Conservation (phyloP, 2,888 invertebrate genomes). For the Drosophila aldrichi region DNA sequence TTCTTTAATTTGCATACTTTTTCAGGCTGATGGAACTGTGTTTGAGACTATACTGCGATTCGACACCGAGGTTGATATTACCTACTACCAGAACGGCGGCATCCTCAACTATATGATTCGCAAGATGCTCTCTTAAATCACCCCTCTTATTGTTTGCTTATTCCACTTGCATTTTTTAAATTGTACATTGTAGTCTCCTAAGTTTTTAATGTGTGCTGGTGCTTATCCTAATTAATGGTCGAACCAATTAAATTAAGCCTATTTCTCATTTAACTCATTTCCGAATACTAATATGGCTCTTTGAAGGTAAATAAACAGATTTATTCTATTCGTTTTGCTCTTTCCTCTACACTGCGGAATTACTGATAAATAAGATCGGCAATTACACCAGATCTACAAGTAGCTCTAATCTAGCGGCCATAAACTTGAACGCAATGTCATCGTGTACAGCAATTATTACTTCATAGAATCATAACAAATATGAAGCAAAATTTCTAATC, state of each 20-base stretch:
- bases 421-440: constrained; percentile 7
- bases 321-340: not conserved
- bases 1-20: constrained; percentile 31
- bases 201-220: constrained; percentile 56
- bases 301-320: not conserved
- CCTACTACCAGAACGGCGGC: constrained; percentile 96
- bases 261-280: constrained; percentile 66
- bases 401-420: not conserved
- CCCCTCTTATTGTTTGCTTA: constrained; percentile 36
- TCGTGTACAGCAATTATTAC: constrained; percentile 8
- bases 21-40: constrained; percentile 87
- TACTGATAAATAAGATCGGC: not conserved
- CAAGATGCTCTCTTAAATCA: constrained; percentile 88
- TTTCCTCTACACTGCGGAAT: not conserved
- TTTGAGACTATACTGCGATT: constrained; percentile 95
- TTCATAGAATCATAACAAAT: not conserved
- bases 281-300: constrained; percentile 37
- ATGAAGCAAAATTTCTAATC: constrained; percentile 6
- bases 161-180: constrained; percentile 69
- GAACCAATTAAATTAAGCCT: constrained; percentile 62
- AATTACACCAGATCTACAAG: not conserved
- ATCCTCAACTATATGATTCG: constrained; percentile 99
- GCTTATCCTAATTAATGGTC: constrained; percentile 48
- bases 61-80: constrained; percentile 98
- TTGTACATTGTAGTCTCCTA: constrained; percentile 57